Percentiles rank a stretch among this genome's conserved stretches.
phyloP scores from a whole-genome alignment of 2,888 invertebrate genomes.

The Trachelus troglodyta region DNA sequence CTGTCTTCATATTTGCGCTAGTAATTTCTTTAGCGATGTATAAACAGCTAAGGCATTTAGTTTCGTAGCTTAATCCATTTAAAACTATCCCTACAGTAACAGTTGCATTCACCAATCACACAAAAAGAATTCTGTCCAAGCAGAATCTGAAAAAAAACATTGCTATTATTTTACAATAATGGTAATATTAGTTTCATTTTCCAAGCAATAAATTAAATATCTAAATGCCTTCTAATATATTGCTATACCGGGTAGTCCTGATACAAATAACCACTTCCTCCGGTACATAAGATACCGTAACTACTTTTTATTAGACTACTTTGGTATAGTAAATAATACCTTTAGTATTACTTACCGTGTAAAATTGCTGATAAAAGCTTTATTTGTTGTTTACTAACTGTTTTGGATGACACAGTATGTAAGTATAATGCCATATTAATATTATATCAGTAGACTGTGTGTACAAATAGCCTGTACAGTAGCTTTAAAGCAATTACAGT shows the following conservation, averaged over 20 bases:
- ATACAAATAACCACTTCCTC: background rate
- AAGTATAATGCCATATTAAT: constrained; percentile 43
- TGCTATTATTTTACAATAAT: background rate
- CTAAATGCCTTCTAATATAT: background rate
- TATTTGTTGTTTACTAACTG: constrained; percentile 31
- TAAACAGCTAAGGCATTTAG: constrained; percentile 1
- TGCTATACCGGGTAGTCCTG: background rate
- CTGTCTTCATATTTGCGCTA: constrained; percentile 10
- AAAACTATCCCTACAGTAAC: background rate
- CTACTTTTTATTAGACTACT: background rate
- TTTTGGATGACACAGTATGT: constrained; percentile 58
- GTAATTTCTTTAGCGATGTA: constrained; percentile 4
- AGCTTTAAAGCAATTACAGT: background rate
- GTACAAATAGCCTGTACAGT: constrained; percentile 10
- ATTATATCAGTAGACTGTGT: background rate
- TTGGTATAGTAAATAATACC: background rate
- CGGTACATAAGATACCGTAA: background rate
- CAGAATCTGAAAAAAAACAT: background rate
- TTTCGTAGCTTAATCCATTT: constrained; percentile 3
- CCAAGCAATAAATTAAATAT: background rate
- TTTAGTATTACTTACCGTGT: background rate
- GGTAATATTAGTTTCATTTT: background rate
- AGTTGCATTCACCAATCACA: background rate
- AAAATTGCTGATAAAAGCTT: constrained; percentile 1
- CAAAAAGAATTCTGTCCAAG: background rate